phyloP scores from a whole-genome alignment of 2,888 invertebrate species.

The Atherix ibis region DNA sequence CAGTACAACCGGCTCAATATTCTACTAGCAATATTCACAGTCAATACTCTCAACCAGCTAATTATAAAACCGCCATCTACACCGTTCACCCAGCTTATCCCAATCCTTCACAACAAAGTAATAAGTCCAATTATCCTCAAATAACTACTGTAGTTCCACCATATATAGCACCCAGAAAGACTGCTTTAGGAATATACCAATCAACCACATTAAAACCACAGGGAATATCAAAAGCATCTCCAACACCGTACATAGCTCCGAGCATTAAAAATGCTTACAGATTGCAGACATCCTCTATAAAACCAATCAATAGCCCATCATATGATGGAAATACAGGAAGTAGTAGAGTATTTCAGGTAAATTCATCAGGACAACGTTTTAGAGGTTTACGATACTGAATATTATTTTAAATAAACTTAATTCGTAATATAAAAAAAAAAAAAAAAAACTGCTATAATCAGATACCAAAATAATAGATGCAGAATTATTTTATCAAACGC shows the following conservation, averaged over 20 bases:
- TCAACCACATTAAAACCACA: not conserved
- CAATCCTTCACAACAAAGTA: not conserved
- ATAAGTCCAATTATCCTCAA: not conserved
- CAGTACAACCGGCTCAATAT: not conserved
- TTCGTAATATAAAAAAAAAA: too few relatives aligned
- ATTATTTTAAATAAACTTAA: too few relatives aligned
- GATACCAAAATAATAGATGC: too few relatives aligned
- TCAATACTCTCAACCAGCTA: not conserved
- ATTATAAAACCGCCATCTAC: not conserved
- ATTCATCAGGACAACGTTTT: conserved; percentile 1
- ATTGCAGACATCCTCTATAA: too few relatives aligned
- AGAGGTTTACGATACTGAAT: conserved; percentile 4
- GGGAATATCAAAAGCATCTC: not conserved
- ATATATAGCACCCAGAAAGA: conserved; percentile 25
- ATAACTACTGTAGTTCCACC: conserved; percentile 19
- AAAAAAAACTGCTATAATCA: too few relatives aligned
- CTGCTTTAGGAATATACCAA: conserved; percentile 1
- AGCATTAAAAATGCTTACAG: too few relatives aligned
- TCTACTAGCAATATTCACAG: not conserved
- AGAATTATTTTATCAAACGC: too few relatives aligned
- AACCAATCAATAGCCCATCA: too few relatives aligned
- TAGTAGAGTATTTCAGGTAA: too few relatives aligned
- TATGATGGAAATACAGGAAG: too few relatives aligned
- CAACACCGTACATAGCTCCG: conserved; percentile 25
- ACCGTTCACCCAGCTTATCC: not conserved